phyloP scores from a whole-genome alignment of 1,140 invertebrate species.

The Ceratosolen fusciceps region DNA sequence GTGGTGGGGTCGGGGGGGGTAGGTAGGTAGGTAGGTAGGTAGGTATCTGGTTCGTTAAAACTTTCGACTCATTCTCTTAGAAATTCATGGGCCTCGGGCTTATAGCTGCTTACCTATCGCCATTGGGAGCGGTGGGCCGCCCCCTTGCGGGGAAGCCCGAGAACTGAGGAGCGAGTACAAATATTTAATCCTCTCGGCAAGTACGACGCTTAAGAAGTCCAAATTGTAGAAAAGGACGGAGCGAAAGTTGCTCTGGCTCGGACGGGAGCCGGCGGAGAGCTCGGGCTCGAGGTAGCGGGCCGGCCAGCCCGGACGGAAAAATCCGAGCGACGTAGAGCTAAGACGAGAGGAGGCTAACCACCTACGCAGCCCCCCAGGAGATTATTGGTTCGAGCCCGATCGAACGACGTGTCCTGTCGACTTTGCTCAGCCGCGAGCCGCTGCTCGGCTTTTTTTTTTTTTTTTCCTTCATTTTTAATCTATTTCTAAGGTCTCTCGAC shows the following conservation, averaged over 20 bases:
- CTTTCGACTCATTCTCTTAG: constrained; percentile 41
- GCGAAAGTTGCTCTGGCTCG: background rate
- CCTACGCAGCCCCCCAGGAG: background rate
- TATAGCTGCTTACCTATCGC: constrained; percentile 25
- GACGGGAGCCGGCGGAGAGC: too few species aligned
- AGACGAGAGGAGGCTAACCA: background rate
- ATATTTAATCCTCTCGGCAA: constrained; percentile 50
- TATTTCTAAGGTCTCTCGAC: background rate
- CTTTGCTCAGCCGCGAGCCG: background rate
- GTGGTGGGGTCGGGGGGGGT: background rate
- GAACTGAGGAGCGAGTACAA: constrained; percentile 41
- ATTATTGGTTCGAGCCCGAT: background rate
- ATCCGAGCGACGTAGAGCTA: background rate
- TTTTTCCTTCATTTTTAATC: constrained; percentile 14
- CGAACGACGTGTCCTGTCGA: constrained; percentile 3
- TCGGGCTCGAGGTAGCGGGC: background rate
- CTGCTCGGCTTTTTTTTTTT: constrained; percentile 25
- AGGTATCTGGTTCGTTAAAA: constrained; percentile 39
- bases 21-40: background rate
- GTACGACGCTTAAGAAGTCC: constrained; percentile 30
- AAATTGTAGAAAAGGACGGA: constrained; percentile 18
- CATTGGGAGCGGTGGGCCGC: constrained; percentile 18
- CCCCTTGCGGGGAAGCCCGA: constrained; percentile 33
- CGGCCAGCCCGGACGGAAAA: background rate
- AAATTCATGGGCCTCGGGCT: constrained; percentile 41